These are phyloP conservation scores for Ageneiosus marmoratus DNA, from an alignment of 2,113 vertebrate species.

Conservation along the genomic window DNA sequence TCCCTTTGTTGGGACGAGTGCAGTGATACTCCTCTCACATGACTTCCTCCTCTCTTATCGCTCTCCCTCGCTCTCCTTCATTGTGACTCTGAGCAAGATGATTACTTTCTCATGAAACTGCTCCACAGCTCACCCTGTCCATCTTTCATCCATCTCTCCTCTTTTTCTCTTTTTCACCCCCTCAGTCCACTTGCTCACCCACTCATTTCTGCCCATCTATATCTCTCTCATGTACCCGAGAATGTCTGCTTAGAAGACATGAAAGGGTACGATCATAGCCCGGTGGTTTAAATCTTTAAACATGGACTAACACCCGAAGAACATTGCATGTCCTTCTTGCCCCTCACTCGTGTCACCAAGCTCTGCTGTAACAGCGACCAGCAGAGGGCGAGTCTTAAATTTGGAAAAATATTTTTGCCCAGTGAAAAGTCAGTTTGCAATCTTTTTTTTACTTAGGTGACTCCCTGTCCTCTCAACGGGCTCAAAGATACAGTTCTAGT, in stretches of 20 bases:
- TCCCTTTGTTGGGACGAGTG: constrained; percentile 85
- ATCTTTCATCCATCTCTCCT: constrained; percentile 46
- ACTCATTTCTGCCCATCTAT: constrained; percentile 73
- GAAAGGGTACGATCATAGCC: constrained; percentile 97
- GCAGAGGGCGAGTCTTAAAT: constrained; percentile 78
- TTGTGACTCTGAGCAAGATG: constrained; percentile 87
- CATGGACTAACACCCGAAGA: constrained; percentile 98
- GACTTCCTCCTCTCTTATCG: constrained; percentile 70
- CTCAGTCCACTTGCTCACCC: constrained; percentile 72
- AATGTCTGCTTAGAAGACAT: constrained; percentile 95
- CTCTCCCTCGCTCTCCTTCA: constrained; percentile 82
- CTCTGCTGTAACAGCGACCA: constrained; percentile 90
- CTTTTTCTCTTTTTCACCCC: constrained; percentile 11
- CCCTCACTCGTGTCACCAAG: constrained; percentile 86
- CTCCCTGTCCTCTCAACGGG: constrained; percentile 82
- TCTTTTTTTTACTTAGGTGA: constrained; percentile 11
- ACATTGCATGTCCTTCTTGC: constrained; percentile 86
- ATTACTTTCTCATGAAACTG: constrained; percentile 91
- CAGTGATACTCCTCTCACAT: constrained; percentile 72
- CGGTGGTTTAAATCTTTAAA: constrained; percentile 99
- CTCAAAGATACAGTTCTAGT: constrained; percentile 67
- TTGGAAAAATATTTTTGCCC: constrained; percentile 76
- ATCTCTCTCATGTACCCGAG: constrained; percentile 86
- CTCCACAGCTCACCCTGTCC: constrained; percentile 78
- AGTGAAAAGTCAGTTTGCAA: constrained; percentile 58